phyloP scores from a whole-genome alignment of 1,140 invertebrate species.

The Bombyx mori region DNA sequence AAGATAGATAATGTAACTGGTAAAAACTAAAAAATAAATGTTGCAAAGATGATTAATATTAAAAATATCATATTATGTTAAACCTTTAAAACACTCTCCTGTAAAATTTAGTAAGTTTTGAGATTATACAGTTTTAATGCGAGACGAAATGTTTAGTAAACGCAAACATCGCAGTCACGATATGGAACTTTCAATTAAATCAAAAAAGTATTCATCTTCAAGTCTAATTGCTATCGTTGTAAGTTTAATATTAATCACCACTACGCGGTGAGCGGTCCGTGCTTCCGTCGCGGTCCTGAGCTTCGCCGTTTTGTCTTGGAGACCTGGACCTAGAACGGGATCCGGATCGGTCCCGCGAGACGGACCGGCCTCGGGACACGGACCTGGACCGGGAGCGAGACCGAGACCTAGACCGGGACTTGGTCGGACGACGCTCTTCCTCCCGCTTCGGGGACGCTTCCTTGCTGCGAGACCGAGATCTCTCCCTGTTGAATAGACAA shows the following conservation, averaged over 20 bases:
- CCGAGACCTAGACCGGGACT: conserved; percentile 48
- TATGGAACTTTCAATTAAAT: conserved; percentile 19
- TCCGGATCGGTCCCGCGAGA: conserved; percentile 37
- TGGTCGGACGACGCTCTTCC: conserved; percentile 43
- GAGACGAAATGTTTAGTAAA: too few relatives aligned
- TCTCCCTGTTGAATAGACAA: conserved; percentile 40
- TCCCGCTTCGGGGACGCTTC: conserved; percentile 58
- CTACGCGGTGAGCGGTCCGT: conserved; percentile 54
- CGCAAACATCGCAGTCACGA: conserved; percentile 12
- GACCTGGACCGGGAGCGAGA: conserved; percentile 38
- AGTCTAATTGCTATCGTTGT: too few relatives aligned
- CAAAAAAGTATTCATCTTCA: conserved; percentile 10
- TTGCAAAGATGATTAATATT: too few relatives aligned
- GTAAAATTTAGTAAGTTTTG: too few relatives aligned
- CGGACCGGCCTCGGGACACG: conserved; percentile 36
- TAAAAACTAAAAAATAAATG: too few relatives aligned
- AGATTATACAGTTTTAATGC: too few relatives aligned
- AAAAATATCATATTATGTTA: too few relatives aligned
- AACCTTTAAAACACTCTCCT: too few relatives aligned
- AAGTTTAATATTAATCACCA: conserved; percentile 36
- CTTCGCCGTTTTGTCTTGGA: conserved; percentile 54
- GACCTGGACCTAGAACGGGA: conserved; percentile 43
- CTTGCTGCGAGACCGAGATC: conserved; percentile 66
- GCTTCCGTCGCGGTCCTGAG: conserved; percentile 31
- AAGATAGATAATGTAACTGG: too few relatives aligned